phyloP scores from a whole-genome alignment of 2,888 invertebrate genomes.

The Diaperis boleti region DNA sequence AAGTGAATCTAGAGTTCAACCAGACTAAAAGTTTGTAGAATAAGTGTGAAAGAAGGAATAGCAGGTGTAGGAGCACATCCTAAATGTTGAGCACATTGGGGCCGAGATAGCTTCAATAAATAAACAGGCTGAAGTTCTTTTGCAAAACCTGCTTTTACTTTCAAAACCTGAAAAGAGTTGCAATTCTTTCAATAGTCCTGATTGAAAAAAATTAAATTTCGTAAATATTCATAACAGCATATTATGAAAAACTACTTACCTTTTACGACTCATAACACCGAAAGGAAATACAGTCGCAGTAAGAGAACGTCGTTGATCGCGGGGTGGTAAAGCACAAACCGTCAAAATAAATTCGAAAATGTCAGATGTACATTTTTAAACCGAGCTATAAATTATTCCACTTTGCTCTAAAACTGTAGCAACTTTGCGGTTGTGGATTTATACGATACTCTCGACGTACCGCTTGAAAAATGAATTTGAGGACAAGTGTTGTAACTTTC shows the following conservation, averaged over 20 bases:
- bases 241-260: slow-evolving; percentile 31
- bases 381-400: slow-evolving; percentile 50
- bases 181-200: no score
- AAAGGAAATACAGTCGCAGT: no score
- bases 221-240: slow-evolving; percentile 21
- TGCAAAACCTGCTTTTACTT: no score
- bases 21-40: no score
- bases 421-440: slow-evolving; percentile 29
- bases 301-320: slow-evolving; percentile 13
- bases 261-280: slow-evolving; percentile 36
- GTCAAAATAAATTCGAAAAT: slow-evolving; percentile 50
- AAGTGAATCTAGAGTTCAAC: no score
- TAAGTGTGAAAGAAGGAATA: no score
- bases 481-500: slow-evolving; percentile 1
- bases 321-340: slow-evolving; percentile 37
- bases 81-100: no score
- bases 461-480: slow-evolving; percentile 12
- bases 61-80: no score
- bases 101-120: no score
- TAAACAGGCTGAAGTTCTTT: no score
- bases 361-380: slow-evolving; percentile 48
- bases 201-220: no score
- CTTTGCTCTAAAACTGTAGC: slow-evolving; percentile 35
- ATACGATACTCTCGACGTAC: slow-evolving; percentile 10
- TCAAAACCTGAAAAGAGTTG: no score